Evolutionary conservation across 2,888 invertebrate species (phyloP).

Genomic region (Pammene fasciana): DNA sequence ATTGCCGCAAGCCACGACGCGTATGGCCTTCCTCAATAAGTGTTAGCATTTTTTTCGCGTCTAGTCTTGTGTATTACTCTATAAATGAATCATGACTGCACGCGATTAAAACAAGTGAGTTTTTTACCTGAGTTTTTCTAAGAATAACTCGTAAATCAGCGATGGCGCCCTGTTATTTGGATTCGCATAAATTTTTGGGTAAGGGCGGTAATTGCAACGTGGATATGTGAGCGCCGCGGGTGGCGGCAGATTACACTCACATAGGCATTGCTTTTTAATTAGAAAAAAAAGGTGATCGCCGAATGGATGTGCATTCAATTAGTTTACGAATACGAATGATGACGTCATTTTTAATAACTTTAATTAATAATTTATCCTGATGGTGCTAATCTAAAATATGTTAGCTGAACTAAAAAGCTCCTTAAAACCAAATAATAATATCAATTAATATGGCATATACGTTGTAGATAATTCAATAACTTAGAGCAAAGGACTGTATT

Average conservation of each 20-base stretch:
- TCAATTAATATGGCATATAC: too few species aligned
- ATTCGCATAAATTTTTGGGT: conserved; percentile 70
- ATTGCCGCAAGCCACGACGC: conserved; percentile 76
- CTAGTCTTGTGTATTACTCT: conserved; percentile 75
- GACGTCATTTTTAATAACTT: neutral
- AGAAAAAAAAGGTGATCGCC: neutral
- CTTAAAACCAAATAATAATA: too few species aligned
- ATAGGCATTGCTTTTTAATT: conserved; percentile 1
- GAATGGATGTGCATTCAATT: neutral
- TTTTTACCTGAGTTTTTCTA: conserved; percentile 71
- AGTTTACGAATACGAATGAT: neutral
- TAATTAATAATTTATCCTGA: too few species aligned
- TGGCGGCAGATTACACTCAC: conserved; percentile 51
- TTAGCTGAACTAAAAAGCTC: too few species aligned
- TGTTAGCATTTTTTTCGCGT: conserved; percentile 77
- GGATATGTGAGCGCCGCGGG: conserved; percentile 61
- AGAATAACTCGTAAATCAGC: conserved; percentile 78
- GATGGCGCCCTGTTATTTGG: conserved; percentile 80
- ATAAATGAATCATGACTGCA: conserved; percentile 69
- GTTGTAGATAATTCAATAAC: too few species aligned
- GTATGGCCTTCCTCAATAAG: conserved; percentile 77
- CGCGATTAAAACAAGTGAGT: conserved; percentile 66
- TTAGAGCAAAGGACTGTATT: too few species aligned
- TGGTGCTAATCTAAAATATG: too few species aligned
- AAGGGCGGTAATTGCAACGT: conserved; percentile 59